These are phyloP conservation scores for Spicauda simplicius DNA, from an alignment of 2,888 invertebrate genomes.

Conservation along the genomic window DNA sequence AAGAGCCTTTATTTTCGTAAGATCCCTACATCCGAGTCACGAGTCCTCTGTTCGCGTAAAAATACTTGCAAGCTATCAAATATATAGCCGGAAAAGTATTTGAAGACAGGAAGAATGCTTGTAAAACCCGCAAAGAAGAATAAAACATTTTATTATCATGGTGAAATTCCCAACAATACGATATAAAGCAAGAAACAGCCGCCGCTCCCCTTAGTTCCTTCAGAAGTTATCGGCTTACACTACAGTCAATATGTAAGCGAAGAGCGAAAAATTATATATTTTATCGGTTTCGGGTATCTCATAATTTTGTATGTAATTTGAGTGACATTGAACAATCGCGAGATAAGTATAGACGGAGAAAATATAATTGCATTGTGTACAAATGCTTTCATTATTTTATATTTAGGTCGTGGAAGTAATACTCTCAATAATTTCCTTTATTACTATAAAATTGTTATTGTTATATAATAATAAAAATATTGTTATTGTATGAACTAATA, in stretches of 20 bases:
- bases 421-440: too few species aligned
- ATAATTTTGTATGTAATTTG: too few species aligned
- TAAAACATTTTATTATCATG: slow-evolving; percentile 36
- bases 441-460: too few species aligned
- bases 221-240: background rate
- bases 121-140: slow-evolving; percentile 35
- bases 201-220: slow-evolving; percentile 18
- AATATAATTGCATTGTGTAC: too few species aligned
- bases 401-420: too few species aligned
- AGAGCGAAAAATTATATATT: background rate
- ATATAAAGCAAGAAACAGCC: slow-evolving; percentile 33
- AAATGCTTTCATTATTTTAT: too few species aligned
- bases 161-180: slow-evolving; percentile 36
- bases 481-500: too few species aligned
- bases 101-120: slow-evolving; percentile 28
- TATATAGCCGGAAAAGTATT: slow-evolving; percentile 28
- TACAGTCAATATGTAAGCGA: background rate
- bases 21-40: slow-evolving; percentile 2
- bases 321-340: too few species aligned
- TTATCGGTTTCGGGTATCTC: too few species aligned
- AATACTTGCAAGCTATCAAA: slow-evolving; percentile 21
- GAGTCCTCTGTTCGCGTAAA: slow-evolving; percentile 14
- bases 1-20: slow-evolving; percentile 1
- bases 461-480: too few species aligned
- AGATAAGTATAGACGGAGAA: too few species aligned